Conservation (phyloP, 2,888 invertebrate genomes). For the Dermolepida albohirtum region DNA sequence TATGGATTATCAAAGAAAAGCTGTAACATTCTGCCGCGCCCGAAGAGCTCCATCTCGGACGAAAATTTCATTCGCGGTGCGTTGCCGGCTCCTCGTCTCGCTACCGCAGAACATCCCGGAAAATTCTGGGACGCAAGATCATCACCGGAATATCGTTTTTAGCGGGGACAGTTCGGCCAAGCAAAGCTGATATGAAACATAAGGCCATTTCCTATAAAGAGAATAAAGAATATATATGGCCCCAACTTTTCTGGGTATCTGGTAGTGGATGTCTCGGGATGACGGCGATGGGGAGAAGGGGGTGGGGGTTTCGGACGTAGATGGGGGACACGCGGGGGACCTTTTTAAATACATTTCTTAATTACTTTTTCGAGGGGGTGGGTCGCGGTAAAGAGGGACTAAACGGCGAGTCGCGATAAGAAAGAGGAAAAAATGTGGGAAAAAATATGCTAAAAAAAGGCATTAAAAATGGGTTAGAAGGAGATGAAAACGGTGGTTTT, state of each 20-base stretch:
- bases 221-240: constrained; percentile 61
- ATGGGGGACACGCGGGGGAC: neutral
- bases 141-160: constrained; percentile 32
- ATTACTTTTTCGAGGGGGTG: constrained; percentile 55
- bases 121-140: constrained; percentile 26
- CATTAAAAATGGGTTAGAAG: too few species aligned
- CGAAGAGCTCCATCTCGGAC: constrained; percentile 44
- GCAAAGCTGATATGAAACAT: constrained; percentile 55
- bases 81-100: neutral
- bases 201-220: constrained; percentile 61
- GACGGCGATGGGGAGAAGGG: neutral
- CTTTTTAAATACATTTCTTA: constrained; percentile 62
- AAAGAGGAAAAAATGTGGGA: neutral
- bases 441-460: neutral
- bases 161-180: constrained; percentile 49
- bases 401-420: constrained; percentile 1
- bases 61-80: constrained; percentile 46
- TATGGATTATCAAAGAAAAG: constrained; percentile 62
- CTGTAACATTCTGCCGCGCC: constrained; percentile 13
- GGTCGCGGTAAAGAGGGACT: neutral
- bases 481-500: too few species aligned
- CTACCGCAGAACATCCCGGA: neutral
- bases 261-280: constrained; percentile 13
- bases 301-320: neutral
- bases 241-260: constrained; percentile 58